Evolutionary conservation across 2,797 vertebrate genomes (phyloP).

Genomic region (Enteromius mattozi): DNA sequence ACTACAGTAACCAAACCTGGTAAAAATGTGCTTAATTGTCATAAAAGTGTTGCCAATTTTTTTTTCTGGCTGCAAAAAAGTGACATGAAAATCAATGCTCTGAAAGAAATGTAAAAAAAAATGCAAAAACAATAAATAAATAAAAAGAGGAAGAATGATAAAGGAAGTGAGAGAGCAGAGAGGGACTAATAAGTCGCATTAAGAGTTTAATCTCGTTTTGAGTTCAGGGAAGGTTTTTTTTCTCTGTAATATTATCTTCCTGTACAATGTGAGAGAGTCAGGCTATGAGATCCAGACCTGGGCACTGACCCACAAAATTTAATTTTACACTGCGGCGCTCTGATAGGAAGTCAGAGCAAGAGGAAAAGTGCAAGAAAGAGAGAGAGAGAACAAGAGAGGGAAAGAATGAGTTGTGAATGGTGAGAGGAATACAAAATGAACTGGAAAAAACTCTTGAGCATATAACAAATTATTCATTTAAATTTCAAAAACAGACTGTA

Average conservation of each 20-base stretch:
- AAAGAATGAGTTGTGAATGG: neutral
- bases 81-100: neutral
- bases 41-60: neutral
- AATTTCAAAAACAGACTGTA: neutral
- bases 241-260: constrained; percentile 20
- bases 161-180: constrained; percentile 17
- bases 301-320: constrained; percentile 76
- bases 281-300: constrained; percentile 72
- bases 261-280: constrained; percentile 23
- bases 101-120: neutral
- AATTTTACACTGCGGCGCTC: constrained; percentile 71
- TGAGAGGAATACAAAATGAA: constrained; percentile 19
- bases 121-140: neutral
- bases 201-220: constrained; percentile 34
- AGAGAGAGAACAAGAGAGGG: constrained; percentile 8
- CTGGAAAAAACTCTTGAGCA: neutral
- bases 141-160: neutral
- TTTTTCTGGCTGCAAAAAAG: neutral
- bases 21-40: neutral
- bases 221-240: constrained; percentile 24
- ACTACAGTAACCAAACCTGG: neutral
- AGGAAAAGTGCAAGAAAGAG: constrained; percentile 46
- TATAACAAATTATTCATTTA: neutral
- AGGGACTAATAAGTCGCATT: constrained; percentile 32
- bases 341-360: constrained; percentile 74